Base-by-base conservation (phyloP, 2,797 vertebrate genomes). In the Cygnus olor region DNA sequence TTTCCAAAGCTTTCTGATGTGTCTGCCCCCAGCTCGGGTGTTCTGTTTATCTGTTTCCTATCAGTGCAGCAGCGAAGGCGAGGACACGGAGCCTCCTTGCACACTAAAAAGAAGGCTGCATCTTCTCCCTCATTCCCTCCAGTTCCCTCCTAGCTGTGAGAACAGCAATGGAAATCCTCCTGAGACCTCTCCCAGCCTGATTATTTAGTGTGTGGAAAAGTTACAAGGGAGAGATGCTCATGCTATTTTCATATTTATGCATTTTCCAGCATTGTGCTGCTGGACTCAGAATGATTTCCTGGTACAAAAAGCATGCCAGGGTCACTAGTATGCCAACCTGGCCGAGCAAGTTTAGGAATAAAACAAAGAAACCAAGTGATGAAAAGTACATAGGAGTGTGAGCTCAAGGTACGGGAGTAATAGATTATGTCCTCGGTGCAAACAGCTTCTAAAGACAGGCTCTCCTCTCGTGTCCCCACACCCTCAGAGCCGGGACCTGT, bases 51-150 rank as follows among this genome's bases (percentile, higher is more conserved):
- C 40, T 68, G 14, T 36, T 78, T 64, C 32, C 36, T n/a, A 6
- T 8, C 49, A 69, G 47, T 34, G 47, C 28, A 78, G 21, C 61
- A 65, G n/a, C 25, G 18, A 70, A 74, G 25, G 21, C 12, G 14
- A 73, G 53, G 25, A 58, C 20, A 13, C 1, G 0, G 28, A 21
- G 6, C 21, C n/a, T 45, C 2, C 14, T 32, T 47, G 36, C 24
- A 44, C 0, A 0, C 19, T 1, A 0, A 38, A 53, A 14, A 14
- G 16, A 57, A 18, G 9, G 25, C 36, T 81, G 34, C n/a, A 32
- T 40, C 19, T 90, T 76, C 1, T 0, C 11, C 22, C 16, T 68
- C 40, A 11, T 56, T 85, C 49, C 24, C 4, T 51, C 49, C 5
- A 51, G 25, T 51, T 51, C 49, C 49, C 49, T 25, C 49, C 3